Percentiles rank a stretch among this genome's conserved stretches.
These are phyloP conservation scores for Sus cebifrons DNA, from an alignment of 2,797 vertebrate genomes.

Conservation along the genomic window DNA sequence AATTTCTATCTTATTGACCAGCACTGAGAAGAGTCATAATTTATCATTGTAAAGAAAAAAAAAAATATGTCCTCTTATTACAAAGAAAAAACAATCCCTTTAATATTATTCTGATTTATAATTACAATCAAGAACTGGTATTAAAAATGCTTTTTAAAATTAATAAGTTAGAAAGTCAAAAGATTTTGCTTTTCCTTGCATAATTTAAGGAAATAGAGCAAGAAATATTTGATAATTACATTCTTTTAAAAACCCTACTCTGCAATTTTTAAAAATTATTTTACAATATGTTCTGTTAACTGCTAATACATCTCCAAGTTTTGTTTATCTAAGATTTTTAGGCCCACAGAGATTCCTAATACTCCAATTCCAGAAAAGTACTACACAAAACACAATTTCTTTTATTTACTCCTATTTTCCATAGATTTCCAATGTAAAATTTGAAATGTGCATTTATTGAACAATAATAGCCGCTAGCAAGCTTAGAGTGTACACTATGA, in stretches of 20 bases:
- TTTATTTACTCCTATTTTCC: neutral
- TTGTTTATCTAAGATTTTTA: conserved; percentile 23
- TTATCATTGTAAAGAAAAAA: neutral
- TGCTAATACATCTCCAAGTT: neutral
- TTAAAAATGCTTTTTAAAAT: conserved; percentile 28
- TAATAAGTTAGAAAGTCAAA: conserved; percentile 13
- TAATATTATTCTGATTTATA: neutral
- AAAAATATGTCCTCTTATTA: neutral
- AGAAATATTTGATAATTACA: conserved; percentile 14
- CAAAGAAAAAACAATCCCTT: neutral
- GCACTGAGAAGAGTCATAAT: neutral
- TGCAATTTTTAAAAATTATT: neutral
- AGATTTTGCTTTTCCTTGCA: neutral
- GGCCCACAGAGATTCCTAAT: neutral
- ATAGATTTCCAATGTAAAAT: conserved; percentile 1
- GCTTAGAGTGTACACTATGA: neutral
- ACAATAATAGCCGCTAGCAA: conserved; percentile 16
- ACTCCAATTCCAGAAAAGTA: neutral
- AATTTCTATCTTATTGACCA: neutral
- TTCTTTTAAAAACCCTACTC: neutral
- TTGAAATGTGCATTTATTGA: neutral
- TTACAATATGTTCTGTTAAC: neutral
- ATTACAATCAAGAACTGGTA: neutral
- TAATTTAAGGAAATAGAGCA: conserved; percentile 41
- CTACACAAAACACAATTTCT: neutral